Percentiles rank a stretch among this genome's conserved stretches.
These are phyloP conservation scores for Haemorhous mexicanus DNA, from an alignment of 2,113 vertebrate genomes.

Conservation along the genomic window DNA sequence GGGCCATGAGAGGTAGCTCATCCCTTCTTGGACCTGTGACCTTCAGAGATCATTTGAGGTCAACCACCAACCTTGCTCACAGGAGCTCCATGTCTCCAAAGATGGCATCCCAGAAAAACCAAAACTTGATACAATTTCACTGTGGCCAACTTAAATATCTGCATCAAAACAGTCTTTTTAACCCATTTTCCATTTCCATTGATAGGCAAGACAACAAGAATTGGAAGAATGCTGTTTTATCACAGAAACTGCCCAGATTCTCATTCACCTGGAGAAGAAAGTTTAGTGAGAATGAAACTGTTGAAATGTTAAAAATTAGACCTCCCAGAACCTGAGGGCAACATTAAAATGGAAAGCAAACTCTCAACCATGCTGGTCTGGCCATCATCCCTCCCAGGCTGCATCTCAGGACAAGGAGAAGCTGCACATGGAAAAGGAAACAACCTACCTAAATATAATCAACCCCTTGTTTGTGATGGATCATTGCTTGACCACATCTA, in stretches of 20 bases:
- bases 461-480: not conserved
- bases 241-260: not conserved
- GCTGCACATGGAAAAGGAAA: not conserved
- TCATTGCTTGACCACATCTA: not conserved
- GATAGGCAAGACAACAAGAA: rapidly evolving
- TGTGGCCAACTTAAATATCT: not conserved
- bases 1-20: not conserved
- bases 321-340: not conserved
- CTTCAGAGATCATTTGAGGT: not conserved
- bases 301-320: not conserved
- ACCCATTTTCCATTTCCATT: not conserved
- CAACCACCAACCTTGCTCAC: not conserved
- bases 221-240: not conserved
- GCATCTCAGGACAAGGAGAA: not conserved
- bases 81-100: not conserved
- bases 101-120: not conserved
- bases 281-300: not conserved
- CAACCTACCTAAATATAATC: not conserved
- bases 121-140: not conserved
- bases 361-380: not conserved
- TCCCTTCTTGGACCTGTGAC: not conserved
- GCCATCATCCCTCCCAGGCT: not conserved
- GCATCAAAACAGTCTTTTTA: not conserved
- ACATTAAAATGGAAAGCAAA: not conserved
- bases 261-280: not conserved